Evolutionary conservation across 2,888 invertebrate species (phyloP), one percentile per base, ranked within the genome.

Genomic region (Lordiphosa fenestrarum): DNA sequence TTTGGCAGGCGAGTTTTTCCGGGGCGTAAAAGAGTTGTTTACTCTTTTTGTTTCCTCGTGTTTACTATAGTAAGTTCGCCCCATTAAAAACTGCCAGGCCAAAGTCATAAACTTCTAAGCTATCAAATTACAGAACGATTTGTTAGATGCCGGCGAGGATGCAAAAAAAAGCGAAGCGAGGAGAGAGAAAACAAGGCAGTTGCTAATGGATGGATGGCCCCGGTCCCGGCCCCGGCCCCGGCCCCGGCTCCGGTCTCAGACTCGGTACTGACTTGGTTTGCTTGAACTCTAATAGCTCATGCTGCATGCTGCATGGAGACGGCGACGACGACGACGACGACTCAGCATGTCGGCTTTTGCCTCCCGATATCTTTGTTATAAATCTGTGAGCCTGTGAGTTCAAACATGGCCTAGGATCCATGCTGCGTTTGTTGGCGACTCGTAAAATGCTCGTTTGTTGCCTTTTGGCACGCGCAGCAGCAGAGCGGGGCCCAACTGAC

Each of bases 341-440:
- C 69, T 67, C 83, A 78, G 82, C 84, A 74, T 81, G 84, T 81
- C 73, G 39, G 15, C 39, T 39, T 64, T 71, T 58, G 66, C 73
- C 54, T 59, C 37, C 76, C 80, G 73, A 85, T 87, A 87, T 88
- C 88, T 86, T 80, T 83, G 87, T 87, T 88, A 87, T 86, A 87
- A 87, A 87, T 87, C 86, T 88, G 86, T 76, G 73, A 75, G 69
- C 70, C 39, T 39, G 30, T 66, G 65, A 69, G 83, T 72, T 78
- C 84, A 71, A 25, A 84, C 85, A 76, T 84, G 73, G 66, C 51
- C 58, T 47, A n/a, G 49, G 15, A 36, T 37, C 21, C 80, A 69
- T 84, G 80, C 80, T 80, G 80, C 37, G 84, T 69, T 65, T 82
- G 83, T 82, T 82, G 84, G 63, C 67, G 58, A 60, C 66, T 74